These are phyloP conservation scores for Cinclus mexicanus DNA, from an alignment of 2,113 vertebrate genomes.

Conservation along the genomic window DNA sequence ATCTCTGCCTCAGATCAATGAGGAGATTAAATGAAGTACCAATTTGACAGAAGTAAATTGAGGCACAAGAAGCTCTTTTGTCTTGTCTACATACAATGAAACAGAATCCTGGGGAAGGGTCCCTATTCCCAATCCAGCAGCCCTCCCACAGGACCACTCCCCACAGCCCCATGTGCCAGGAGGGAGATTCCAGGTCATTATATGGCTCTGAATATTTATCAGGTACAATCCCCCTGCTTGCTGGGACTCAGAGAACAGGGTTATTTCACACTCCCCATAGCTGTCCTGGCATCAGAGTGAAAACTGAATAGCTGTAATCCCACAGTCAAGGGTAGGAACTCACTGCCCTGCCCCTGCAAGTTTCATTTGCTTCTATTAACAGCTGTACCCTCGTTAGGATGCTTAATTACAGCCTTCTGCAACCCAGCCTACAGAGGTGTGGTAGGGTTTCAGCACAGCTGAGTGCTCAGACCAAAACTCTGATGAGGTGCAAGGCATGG, in stretches of 20 bases:
- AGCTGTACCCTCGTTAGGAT: not conserved
- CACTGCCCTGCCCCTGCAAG: not conserved
- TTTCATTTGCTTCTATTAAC: not conserved
- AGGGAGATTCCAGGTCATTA: not conserved
- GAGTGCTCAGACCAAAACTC: not conserved
- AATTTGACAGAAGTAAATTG: not conserved
- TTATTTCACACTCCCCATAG: not conserved
- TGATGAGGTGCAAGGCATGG: rapidly evolving
- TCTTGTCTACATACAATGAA: not conserved
- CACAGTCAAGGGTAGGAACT: not conserved
- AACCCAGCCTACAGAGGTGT: not conserved
- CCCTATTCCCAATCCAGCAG: not conserved
- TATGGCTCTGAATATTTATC: not conserved
- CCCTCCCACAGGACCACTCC: not conserved
- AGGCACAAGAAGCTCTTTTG: not conserved
- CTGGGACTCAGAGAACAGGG: not conserved
- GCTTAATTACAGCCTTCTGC: not conserved
- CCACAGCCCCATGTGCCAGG: not conserved
- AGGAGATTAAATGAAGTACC: slow-evolving; percentile 9
- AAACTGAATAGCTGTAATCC: rapidly evolving
- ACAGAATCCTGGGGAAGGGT: not conserved
- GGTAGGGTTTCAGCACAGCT: not conserved
- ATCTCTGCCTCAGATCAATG: slow-evolving; percentile 8
- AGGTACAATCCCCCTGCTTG: not conserved
- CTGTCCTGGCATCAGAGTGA: not conserved